Evolutionary conservation across 2,113 vertebrate species (phyloP).

Genomic region (Aspidoscelis tigris): DNA sequence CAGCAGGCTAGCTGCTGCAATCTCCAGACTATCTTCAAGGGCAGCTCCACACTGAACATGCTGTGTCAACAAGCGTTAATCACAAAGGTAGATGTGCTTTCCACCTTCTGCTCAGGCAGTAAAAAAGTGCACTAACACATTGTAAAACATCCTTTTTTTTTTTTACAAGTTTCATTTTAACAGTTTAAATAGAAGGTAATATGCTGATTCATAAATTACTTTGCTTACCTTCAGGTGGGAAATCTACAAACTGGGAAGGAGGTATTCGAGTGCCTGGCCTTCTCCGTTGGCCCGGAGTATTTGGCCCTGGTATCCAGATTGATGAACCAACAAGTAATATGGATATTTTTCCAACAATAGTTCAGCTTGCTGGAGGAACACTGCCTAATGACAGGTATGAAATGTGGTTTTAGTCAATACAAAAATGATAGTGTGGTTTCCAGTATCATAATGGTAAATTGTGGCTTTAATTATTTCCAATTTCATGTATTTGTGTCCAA

Average conservation of each 20-base stretch:
- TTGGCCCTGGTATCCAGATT: constrained; percentile 67
- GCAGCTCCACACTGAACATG: too few relatives aligned
- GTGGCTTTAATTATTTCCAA: too few relatives aligned
- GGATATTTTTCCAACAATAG: constrained; percentile 88
- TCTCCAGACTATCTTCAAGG: too few relatives aligned
- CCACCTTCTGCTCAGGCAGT: too few relatives aligned
- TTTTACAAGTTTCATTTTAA: not conserved
- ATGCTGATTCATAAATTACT: not conserved
- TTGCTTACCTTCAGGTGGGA: constrained; percentile 78
- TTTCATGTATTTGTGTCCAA: too few relatives aligned
- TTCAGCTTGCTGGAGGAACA: constrained; percentile 71
- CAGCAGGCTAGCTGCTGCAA: too few relatives aligned
- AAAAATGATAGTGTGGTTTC: not conserved
- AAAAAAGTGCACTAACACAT: too few relatives aligned
- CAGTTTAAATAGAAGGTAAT: not conserved
- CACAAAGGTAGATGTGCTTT: too few relatives aligned
- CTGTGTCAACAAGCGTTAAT: too few relatives aligned
- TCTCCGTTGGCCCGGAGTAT: constrained; percentile 77
- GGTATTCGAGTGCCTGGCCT: constrained; percentile 89
- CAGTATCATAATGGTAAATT: not conserved
- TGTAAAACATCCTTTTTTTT: too few relatives aligned
- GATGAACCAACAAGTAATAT: constrained; percentile 89
- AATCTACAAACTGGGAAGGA: constrained; percentile 90
- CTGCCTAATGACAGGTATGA: constrained; percentile 84
- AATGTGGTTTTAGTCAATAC: not conserved